These are phyloP conservation scores for Aphis gossypii DNA, from an alignment of 1,140 invertebrate species.

Conservation along the genomic window DNA sequence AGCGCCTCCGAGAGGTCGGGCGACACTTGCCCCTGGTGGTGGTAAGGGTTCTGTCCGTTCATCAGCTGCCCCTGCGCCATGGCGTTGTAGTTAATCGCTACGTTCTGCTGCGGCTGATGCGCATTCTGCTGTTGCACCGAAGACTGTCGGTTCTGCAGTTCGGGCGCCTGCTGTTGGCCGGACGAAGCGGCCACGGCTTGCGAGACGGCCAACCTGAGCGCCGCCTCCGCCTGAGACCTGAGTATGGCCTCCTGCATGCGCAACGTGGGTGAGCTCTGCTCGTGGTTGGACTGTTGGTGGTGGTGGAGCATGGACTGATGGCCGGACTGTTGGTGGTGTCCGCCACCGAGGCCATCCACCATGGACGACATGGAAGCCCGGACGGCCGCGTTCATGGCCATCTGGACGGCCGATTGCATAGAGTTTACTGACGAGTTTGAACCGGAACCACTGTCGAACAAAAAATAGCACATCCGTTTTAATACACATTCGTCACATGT, in stretches of 20 bases:
- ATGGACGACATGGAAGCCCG: conserved; percentile 64
- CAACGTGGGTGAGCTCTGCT: conserved; percentile 72
- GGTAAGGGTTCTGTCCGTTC: conserved; percentile 58
- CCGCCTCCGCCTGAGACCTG: conserved; percentile 82
- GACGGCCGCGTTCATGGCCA: conserved; percentile 65
- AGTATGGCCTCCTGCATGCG: conserved; percentile 81
- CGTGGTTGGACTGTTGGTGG: conserved; percentile 61
- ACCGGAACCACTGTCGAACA: conserved; percentile 13
- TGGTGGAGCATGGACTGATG: conserved; percentile 64
- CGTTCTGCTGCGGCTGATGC: conserved; percentile 30
- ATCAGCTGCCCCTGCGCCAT: conserved; percentile 58
- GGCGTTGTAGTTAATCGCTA: conserved; percentile 50
- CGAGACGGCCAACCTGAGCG: conserved; percentile 78
- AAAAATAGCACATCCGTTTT: not conserved
- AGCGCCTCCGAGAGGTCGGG: conserved; percentile 75
- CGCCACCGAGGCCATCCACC: conserved; percentile 61
- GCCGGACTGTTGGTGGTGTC: conserved; percentile 68
- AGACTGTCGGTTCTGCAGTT: conserved; percentile 61
- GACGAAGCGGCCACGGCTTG: conserved; percentile 67
- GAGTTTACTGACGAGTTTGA: conserved; percentile 48
- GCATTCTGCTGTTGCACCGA: conserved; percentile 61
- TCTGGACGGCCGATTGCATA: conserved; percentile 61
- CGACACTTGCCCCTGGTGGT: conserved; percentile 66
- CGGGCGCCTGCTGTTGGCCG: conserved; percentile 63
- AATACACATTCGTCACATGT: not conserved